Percentiles rank a stretch among this genome's conserved stretches.
phyloP scores from a whole-genome alignment of 2,888 invertebrate genomes.

The Calameuta pallipes region DNA sequence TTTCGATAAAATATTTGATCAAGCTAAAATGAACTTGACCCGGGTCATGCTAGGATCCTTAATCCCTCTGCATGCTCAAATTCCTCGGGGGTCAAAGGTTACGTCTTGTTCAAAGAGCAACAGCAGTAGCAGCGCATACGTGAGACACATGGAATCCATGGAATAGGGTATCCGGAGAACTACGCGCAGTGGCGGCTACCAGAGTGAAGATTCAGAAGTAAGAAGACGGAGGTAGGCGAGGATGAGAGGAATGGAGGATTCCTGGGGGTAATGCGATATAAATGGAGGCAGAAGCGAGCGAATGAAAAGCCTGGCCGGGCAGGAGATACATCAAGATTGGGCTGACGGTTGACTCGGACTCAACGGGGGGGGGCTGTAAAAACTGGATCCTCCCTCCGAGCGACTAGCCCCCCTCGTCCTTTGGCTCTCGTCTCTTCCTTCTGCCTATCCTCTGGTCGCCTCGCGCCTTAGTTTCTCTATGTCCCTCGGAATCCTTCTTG shows the following conservation, averaged over 20 bases:
- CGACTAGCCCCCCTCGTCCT: constrained; percentile 23
- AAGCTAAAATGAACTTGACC: not conserved
- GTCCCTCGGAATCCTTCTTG: not conserved
- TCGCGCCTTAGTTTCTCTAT: not conserved
- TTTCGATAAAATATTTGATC: not conserved
- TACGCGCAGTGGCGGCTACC: not conserved
- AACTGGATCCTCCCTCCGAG: constrained; percentile 55
- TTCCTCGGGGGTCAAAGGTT: not conserved
- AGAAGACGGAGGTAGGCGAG: constrained; percentile 1
- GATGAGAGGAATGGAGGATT: constrained; percentile 41
- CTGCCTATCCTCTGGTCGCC: constrained; percentile 8
- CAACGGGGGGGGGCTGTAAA: constrained; percentile 50
- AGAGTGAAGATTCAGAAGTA: constrained; percentile 2
- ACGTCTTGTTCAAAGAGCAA: not conserved
- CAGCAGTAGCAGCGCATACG: not conserved
- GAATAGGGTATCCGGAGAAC: not conserved
- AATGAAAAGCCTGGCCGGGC: constrained; percentile 50
- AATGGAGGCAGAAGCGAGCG: constrained; percentile 51
- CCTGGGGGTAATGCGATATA: constrained; percentile 58
- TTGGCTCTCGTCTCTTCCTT: constrained; percentile 38
- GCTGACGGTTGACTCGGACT: constrained; percentile 58
- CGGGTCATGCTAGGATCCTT: not conserved
- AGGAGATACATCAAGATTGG: constrained; percentile 63
- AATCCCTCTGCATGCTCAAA: not conserved
- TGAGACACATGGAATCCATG: not conserved